These are phyloP conservation scores for Lordiphosa clarofinis DNA, from an alignment of 1,140 invertebrate species.

Conservation along the genomic window DNA sequence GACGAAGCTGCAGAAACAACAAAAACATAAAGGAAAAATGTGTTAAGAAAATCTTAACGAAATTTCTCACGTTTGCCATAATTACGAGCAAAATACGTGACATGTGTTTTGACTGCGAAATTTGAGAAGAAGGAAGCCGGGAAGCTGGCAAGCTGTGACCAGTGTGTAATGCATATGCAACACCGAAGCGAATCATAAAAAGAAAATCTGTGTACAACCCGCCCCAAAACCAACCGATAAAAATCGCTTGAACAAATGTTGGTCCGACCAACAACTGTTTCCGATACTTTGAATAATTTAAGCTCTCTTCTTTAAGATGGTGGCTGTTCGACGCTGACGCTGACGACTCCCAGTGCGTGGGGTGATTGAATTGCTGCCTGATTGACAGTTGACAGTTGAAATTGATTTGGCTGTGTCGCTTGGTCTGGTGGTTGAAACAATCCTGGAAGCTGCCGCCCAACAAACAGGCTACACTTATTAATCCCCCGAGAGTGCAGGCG, in stretches of 20 bases:
- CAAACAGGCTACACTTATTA: conserved; percentile 54
- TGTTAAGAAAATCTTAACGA: conserved; percentile 77
- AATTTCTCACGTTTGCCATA: conserved; percentile 79
- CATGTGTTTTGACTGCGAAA: conserved; percentile 75
- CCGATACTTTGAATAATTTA: conserved; percentile 39
- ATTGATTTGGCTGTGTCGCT: conserved; percentile 58
- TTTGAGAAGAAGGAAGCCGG: conserved; percentile 21
- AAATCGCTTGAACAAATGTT: conserved; percentile 70
- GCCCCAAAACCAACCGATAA: conserved; percentile 20
- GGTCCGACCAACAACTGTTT: conserved; percentile 51
- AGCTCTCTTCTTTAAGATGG: neutral
- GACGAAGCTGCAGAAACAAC: conserved; percentile 6
- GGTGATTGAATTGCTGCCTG: conserved; percentile 71
- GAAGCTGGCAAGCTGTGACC: conserved; percentile 11
- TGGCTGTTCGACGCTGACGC: neutral
- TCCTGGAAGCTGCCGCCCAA: neutral
- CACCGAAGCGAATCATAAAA: conserved; percentile 57
- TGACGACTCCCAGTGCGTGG: conserved; percentile 36
- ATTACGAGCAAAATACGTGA: conserved; percentile 77
- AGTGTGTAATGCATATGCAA: conserved; percentile 35
- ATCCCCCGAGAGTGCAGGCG: conserved; percentile 72
- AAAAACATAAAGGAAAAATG: conserved; percentile 38
- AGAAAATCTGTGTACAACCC: conserved; percentile 63
- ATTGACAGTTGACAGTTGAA: conserved; percentile 77
- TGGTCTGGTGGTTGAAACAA: conserved; percentile 57